These are phyloP conservation scores for Amphipoea lucens DNA, from an alignment of 2,888 invertebrate species.

Conservation along the genomic window DNA sequence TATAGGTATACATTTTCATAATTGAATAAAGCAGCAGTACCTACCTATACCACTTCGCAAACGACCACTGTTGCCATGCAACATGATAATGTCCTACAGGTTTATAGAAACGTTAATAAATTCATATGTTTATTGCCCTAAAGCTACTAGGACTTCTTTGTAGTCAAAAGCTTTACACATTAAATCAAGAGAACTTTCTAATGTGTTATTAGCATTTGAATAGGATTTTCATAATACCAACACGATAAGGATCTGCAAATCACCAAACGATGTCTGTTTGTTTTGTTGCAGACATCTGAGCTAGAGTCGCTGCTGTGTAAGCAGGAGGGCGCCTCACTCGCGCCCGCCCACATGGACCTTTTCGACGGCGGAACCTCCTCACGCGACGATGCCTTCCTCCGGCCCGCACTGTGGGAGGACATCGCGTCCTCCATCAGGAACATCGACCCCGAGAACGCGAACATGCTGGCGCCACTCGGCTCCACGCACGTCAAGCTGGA, in stretches of 20 bases:
- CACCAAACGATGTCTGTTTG: conserved; percentile 42
- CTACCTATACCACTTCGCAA: conserved; percentile 9
- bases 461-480: conserved; percentile 93
- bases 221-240: conserved; percentile 66
- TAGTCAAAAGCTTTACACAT: conserved; percentile 49
- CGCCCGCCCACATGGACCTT: conserved; percentile 91
- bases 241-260: conserved; percentile 55
- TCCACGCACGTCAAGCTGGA: conserved; percentile 94
- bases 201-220: conserved; percentile 68
- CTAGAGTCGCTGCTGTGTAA: conserved; percentile 95
- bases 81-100: conserved; percentile 30
- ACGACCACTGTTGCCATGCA: background rate
- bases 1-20: conserved; percentile 6
- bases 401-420: conserved; percentile 97
- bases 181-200: conserved; percentile 60
- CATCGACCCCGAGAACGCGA: conserved; percentile 97
- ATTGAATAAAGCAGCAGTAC: conserved; percentile 4
- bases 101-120: conserved; percentile 45
- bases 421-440: conserved; percentile 97
- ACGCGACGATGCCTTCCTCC: conserved; percentile 96
- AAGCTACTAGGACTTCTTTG: conserved; percentile 51
- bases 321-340: conserved; percentile 92
- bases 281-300: conserved; percentile 92
- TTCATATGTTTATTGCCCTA: conserved; percentile 41
- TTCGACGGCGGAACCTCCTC: conserved; percentile 89